phyloP scores from a whole-genome alignment of 2,797 vertebrate species.

The Kryptolebias ocellatus region DNA sequence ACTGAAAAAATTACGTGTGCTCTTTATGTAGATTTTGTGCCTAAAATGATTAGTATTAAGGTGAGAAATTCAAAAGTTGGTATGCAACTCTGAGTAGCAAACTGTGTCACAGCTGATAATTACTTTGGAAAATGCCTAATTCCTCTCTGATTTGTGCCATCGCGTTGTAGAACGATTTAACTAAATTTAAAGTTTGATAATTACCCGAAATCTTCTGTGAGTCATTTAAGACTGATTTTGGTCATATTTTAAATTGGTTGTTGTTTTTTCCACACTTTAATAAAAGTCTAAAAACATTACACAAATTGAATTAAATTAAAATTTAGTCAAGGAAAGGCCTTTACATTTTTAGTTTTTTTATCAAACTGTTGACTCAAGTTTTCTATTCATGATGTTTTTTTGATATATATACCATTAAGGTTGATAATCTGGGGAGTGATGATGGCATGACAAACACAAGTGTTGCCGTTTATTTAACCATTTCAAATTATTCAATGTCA shows the following conservation, averaged over 20 bases:
- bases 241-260: no score
- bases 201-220: neutral
- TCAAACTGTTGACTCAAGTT: neutral
- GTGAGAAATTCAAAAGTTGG: no score
- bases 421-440: no score
- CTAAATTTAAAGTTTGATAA: neutral
- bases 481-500: constrained; percentile 3
- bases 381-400: neutral
- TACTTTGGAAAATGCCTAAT: no score
- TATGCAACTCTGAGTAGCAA: no score
- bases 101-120: no score
- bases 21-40: constrained; percentile 10
- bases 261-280: neutral
- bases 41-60: no score
- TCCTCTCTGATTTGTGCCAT: constrained; percentile 5
- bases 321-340: neutral
- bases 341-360: neutral
- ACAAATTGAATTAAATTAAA: neutral
- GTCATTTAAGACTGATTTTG: neutral
- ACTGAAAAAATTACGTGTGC: neutral
- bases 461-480: neutral
- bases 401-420: neutral
- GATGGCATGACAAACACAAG: neutral
- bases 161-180: constrained; percentile 8
- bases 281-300: neutral